Conservation (phyloP, 2,888 invertebrate genomes). For the Cenopis cana region DNA sequence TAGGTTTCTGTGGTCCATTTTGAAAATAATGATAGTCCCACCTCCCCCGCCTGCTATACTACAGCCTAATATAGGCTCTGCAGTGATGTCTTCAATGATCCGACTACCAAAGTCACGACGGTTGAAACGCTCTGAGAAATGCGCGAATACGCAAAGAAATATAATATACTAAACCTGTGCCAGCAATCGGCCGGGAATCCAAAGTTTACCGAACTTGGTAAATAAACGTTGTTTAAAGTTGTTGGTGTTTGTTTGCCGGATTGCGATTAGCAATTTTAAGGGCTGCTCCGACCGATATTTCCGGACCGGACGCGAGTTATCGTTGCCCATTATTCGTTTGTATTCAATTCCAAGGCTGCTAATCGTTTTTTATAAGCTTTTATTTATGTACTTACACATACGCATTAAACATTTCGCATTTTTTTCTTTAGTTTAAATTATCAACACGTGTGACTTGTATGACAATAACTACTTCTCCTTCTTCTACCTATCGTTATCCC, state of each 20-base stretch:
- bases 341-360: conserved; percentile 12
- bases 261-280: conserved; percentile 39
- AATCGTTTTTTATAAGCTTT: neutral
- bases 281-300: conserved; percentile 27
- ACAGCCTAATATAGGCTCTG: too few relatives aligned
- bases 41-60: too few relatives aligned
- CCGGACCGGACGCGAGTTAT: conserved; percentile 31
- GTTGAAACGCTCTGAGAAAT: too few relatives aligned
- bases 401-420: neutral
- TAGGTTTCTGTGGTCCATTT: too few relatives aligned
- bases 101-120: too few relatives aligned
- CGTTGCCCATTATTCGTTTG: conserved; percentile 23
- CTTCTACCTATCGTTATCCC: too few relatives aligned
- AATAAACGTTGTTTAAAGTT: conserved; percentile 41
- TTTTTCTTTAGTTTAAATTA: neutral
- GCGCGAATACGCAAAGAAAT: neutral
- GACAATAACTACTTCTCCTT: neutral
- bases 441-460: neutral
- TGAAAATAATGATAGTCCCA: too few relatives aligned
- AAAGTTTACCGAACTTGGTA: conserved; percentile 36
- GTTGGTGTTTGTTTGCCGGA: conserved; percentile 37
- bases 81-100: too few relatives aligned
- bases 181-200: conserved; percentile 14
- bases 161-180: neutral
- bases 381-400: neutral